Evolutionary conservation across 2,797 vertebrate genomes (phyloP), one percentile per base, ranked within the genome.

Genomic region (Microctenopoma stevenorrisi): DNA sequence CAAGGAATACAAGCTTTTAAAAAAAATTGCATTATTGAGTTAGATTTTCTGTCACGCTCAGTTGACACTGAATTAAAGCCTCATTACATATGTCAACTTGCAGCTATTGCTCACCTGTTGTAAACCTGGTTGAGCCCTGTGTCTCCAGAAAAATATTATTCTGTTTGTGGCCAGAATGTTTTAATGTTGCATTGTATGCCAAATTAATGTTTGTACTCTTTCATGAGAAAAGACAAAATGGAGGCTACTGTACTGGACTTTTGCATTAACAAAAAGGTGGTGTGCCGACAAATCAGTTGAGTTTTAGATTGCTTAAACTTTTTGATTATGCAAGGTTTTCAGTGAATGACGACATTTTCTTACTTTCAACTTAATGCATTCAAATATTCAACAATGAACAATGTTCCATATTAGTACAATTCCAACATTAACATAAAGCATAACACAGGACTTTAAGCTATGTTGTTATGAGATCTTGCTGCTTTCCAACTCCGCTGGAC

Each of bases 401-500:
- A 47, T 62, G 28, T 62, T 63, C 43, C 3, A 63, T n/a, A 42
- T 78, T 33, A 42, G 16, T 67, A 46, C 52, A 14, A 56, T 42
- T 66, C 76, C 13, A 59, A 64, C 55, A 40, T 22, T 22, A 72
- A 67, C 33, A 58, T 8, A 71, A 35, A 25, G 28, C 18, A 30
- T 25, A 18, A 13, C 35, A 42, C 47, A 44, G 5, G 71, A 78
- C 54, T 68, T 33, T 33, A 33, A 33, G 30, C 62, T 6, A 56
- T 26, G 16, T 68, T 60, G 37, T 65, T 63, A 42, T 64, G 58
- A 73, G 67, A 75, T 74, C 66, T 47, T 28, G 58, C 56, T 78
- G 53, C 61, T 80, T 74, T 48, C 68, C 13, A 44, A 25, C 62
- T 9, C 85, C 79, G 76, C 64, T 5, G 83, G 72, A 81, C 53